These are phyloP conservation scores for Erebia palarica DNA, from an alignment of 2,888 invertebrate species.

Conservation along the genomic window DNA sequence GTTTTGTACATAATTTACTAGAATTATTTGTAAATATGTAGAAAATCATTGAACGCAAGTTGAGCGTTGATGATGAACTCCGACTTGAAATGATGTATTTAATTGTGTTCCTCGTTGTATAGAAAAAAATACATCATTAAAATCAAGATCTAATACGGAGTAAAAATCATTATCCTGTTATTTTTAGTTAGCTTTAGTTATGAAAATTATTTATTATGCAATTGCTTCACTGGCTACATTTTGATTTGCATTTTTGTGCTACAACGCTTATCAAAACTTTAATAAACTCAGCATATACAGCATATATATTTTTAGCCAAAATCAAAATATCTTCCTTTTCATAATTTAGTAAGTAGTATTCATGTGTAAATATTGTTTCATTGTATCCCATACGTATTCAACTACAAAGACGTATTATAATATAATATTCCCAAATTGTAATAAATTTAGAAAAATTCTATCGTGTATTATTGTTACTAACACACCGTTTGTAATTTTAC, in stretches of 20 bases:
- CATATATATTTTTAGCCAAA: not conserved
- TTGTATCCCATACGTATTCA: constrained; percentile 1
- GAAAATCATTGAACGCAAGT: constrained; percentile 22
- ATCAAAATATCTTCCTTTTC: not conserved
- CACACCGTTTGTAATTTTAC: constrained; percentile 7
- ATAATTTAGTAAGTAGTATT: constrained; percentile 5
- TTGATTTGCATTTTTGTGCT: not conserved
- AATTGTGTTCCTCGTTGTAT: constrained; percentile 4
- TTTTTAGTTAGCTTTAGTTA: constrained; percentile 21
- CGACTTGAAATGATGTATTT: constrained; percentile 10
- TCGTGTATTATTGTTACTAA: constrained; percentile 30
- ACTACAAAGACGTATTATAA: not conserved
- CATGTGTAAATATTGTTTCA: constrained; percentile 26
- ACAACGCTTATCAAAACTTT: not conserved
- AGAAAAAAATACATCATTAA: constrained; percentile 8
- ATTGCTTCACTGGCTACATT: constrained; percentile 14
- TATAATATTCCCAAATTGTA: constrained; percentile 21
- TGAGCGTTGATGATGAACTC: constrained; percentile 4
- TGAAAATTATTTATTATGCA: constrained; percentile 21
- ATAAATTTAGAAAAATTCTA: constrained; percentile 28
- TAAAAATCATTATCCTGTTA: constrained; percentile 5
- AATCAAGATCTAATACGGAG: constrained; percentile 1
- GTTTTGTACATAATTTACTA: constrained; percentile 34
- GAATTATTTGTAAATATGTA: constrained; percentile 39
- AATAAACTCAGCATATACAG: not conserved